A percentile compares a stretch with the other conserved stretches of the same genome.
phyloP scores from a whole-genome alignment of 2,797 vertebrate genomes.

The Lepus townsendii region DNA sequence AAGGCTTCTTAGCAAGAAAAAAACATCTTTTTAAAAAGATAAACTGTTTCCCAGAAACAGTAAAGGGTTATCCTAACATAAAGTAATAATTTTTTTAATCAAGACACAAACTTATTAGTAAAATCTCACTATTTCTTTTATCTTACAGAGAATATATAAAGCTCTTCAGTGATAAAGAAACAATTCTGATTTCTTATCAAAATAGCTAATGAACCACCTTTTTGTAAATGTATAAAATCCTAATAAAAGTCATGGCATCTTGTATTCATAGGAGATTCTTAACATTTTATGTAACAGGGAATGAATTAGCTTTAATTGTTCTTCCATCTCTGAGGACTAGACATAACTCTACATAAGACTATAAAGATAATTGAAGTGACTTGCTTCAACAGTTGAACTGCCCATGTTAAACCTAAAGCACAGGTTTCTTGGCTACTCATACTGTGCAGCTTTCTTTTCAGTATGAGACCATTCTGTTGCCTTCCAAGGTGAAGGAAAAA shows the following conservation, averaged over 20 bases:
- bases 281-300: not conserved
- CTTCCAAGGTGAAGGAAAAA: slow-evolving; percentile 19
- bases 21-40: slow-evolving; percentile 59
- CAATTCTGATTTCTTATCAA: slow-evolving; percentile 59
- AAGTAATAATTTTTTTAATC: slow-evolving; percentile 66
- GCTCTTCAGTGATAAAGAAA: slow-evolving; percentile 55
- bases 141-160: slow-evolving; percentile 44
- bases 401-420: not conserved
- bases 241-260: slow-evolving; percentile 46
- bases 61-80: slow-evolving; percentile 39
- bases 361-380: not conserved
- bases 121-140: slow-evolving; percentile 51
- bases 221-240: slow-evolving; percentile 8
- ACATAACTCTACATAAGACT: not conserved
- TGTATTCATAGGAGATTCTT: slow-evolving; percentile 9
- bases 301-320: not conserved
- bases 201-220: slow-evolving; percentile 47
- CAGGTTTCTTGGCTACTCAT: too few species aligned
- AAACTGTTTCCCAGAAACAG: slow-evolving; percentile 48
- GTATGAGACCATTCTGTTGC: not conserved
- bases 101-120: slow-evolving; percentile 62
- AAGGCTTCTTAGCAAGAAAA: slow-evolving; percentile 69
- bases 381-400: not conserved
- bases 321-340: not conserved
- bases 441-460: not conserved